Percentiles rank a stretch among this genome's conserved stretches.
These are phyloP conservation scores for Ectobius pallidus DNA, from an alignment of 2,888 invertebrate species.

Conservation along the genomic window DNA sequence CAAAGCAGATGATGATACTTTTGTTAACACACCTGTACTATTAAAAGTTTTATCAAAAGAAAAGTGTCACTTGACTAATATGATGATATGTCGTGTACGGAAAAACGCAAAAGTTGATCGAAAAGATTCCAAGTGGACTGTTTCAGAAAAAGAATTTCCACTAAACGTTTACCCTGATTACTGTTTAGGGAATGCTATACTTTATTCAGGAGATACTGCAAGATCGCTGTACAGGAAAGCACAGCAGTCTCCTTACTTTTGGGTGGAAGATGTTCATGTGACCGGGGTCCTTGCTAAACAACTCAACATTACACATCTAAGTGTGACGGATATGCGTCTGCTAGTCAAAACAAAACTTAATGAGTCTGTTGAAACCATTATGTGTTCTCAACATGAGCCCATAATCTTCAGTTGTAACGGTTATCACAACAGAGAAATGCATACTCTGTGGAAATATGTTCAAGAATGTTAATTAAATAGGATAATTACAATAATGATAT, in stretches of 20 bases:
- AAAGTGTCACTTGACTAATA: constrained; percentile 59
- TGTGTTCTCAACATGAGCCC: not conserved
- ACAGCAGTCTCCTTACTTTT: constrained; percentile 70
- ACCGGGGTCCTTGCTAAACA: constrained; percentile 69
- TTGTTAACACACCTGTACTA: constrained; percentile 70
- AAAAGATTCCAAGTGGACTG: constrained; percentile 67
- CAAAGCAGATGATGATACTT: constrained; percentile 80
- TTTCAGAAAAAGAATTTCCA: constrained; percentile 69
- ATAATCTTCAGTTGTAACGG: not conserved
- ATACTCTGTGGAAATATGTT: not conserved
- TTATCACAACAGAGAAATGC: not conserved
- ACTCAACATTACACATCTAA: constrained; percentile 58
- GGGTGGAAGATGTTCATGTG: constrained; percentile 83
- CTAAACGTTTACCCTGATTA: constrained; percentile 71
- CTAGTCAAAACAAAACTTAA: not conserved
- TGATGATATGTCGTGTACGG: constrained; percentile 68
- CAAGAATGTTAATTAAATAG: too few species aligned
- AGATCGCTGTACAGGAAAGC: constrained; percentile 63
- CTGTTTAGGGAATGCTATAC: constrained; percentile 74
- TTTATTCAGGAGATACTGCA: constrained; percentile 69
- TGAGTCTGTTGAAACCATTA: not conserved
- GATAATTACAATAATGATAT: too few species aligned
- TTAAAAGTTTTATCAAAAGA: constrained; percentile 50
- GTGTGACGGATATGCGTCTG: too few species aligned
- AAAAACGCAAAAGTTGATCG: constrained; percentile 62